These are phyloP conservation scores for Paralichthys olivaceus DNA, from an alignment of 2,113 vertebrate species.

Conservation along the genomic window DNA sequence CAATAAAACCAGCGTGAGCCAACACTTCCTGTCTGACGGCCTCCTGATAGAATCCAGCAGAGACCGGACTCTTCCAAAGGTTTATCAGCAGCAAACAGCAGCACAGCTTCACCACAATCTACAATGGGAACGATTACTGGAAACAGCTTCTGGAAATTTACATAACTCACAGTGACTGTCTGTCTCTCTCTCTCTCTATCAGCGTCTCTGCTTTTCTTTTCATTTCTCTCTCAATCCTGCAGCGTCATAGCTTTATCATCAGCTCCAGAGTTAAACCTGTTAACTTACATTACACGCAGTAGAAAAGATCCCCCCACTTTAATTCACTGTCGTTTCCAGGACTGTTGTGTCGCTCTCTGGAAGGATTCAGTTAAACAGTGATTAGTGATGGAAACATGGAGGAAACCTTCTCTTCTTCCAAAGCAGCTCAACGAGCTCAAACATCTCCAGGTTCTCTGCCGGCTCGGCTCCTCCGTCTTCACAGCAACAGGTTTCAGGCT, in stretches of 20 bases:
- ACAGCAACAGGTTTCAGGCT: background rate
- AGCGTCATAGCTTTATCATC: constrained; percentile 29
- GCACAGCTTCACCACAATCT: constrained; percentile 60
- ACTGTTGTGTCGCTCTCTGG: background rate
- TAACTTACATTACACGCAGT: background rate
- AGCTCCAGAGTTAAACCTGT: constrained; percentile 49
- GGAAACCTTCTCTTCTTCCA: constrained; percentile 1
- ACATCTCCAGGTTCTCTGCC: constrained; percentile 1
- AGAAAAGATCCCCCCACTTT: background rate
- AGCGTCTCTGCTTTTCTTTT: background rate
- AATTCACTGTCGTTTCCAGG: constrained; percentile 31
- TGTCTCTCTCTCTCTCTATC: background rate
- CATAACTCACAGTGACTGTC: constrained; percentile 45
- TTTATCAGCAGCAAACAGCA: constrained; percentile 77
- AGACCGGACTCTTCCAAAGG: constrained; percentile 68
- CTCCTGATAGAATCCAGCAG: constrained; percentile 72
- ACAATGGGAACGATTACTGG: constrained; percentile 35
- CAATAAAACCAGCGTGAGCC: constrained; percentile 38
- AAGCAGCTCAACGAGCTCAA: constrained; percentile 12
- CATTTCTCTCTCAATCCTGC: constrained; percentile 12
- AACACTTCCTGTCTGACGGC: constrained; percentile 23
- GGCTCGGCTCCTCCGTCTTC: too few species aligned
- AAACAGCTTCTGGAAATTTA: constrained; percentile 51
- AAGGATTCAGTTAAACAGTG: background rate
- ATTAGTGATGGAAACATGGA: constrained; percentile 29